Evolutionary conservation across 1,140 invertebrate species (phyloP), one percentile per base, ranked within the genome.

Genomic region (Scaptodrosophila lebanonensis): DNA sequence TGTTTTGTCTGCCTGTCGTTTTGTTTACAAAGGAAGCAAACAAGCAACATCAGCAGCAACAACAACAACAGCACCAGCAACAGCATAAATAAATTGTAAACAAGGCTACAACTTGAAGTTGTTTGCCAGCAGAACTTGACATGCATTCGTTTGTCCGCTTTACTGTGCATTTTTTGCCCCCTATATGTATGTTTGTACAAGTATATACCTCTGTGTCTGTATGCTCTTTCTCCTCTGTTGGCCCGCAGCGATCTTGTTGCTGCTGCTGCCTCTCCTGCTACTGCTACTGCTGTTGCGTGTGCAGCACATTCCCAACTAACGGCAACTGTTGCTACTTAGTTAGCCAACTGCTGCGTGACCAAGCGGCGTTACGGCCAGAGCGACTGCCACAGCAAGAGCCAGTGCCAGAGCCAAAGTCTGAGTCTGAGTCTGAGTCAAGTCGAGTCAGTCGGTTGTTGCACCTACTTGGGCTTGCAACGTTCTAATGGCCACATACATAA

Each of bases 301-400:
- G 72, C 72, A 77, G 49, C 62, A 73, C 60, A 56, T 44, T 56
- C 33, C 25, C 63, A 62, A 48, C 62, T 82, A 82, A 82, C 75
- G 75, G 75, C 75, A 82, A 82, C 70, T 70, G 75, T 82, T 82
- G 75, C 75, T 79, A 72, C 75, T 66, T 50, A 56, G 45, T 62
- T 68, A 61, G 62, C 62, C 66, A 70, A 66, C 66, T 67, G 66
- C 52, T 66, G 64, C 56, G 48, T 65, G 47, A 60, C 65, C 65
- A 59, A 68, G 29, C 57, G 60, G 39, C 35, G 59, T 51, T 50
- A 35, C 9, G 69, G 75, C 73, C 75, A 33, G 9, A n/a, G 3
- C 32, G 22, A 8, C 22, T 25, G 12, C 6, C 5, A 13, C 32
- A 33, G 32, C 3, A 33, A n/a, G n/a, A n/a, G n/a, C n/a, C n/a